Conservation (phyloP, 2,113 vertebrate species). For the pig (Sus scrofa) region DNA sequence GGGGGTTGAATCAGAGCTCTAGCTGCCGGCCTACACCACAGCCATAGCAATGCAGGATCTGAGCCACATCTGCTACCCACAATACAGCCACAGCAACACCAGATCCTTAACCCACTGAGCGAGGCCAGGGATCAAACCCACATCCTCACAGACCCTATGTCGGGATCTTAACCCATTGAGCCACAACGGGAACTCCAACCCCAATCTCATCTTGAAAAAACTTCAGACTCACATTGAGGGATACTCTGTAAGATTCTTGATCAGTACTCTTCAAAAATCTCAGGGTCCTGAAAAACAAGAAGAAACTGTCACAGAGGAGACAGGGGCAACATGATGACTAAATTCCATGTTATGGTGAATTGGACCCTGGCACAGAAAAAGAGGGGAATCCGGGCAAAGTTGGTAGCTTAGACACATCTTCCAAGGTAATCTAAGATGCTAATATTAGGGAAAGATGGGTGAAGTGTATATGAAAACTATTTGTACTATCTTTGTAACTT, state of each 20-base stretch:
- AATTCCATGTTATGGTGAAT: neutral
- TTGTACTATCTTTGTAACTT: neutral
- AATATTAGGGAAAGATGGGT: neutral
- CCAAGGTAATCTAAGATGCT: neutral
- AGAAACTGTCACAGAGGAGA: neutral
- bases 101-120: no score
- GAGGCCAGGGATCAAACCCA: no score
- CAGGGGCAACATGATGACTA: neutral
- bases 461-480: neutral
- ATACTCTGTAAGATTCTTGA: neutral
- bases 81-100: no score
- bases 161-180: no score
- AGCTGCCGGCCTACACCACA: no score
- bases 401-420: neutral
- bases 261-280: neutral
- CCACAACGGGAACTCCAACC: no score
- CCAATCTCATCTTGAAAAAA: neutral
- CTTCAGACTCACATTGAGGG: neutral
- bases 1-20: no score
- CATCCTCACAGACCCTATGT: no score
- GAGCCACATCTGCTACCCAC: no score
- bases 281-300: constrained; percentile 16
- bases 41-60: no score
- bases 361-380: neutral
- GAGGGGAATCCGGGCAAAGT: constrained; percentile 12